Evolutionary conservation across 2,113 vertebrate species (phyloP), one percentile per base, ranked within the genome.

Genomic region (Urocolius indicus): DNA sequence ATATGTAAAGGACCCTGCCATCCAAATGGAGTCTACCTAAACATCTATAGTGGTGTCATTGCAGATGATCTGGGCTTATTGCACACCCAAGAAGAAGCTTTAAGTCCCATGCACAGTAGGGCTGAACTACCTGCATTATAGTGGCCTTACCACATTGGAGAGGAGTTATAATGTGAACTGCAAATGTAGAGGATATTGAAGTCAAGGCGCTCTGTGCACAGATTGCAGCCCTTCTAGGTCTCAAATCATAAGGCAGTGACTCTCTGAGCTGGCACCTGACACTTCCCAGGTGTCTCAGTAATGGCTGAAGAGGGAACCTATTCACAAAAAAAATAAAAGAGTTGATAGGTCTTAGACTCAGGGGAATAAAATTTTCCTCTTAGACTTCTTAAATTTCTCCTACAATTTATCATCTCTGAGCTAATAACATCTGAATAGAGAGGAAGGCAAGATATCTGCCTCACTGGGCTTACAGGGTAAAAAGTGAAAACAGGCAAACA

Each of bases 301-400:
- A 30, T 18, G 38, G 51, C 0, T 49, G 20, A 38, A 88, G 22
- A 57, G 5, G 10, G 3, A 3, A 46, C 6, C 5, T 80, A 9
- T 13, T 30, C 27, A 57, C 36, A 73, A 32, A 63, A 62, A 52
- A 48, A 5, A 11, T 11, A 46, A 41, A 41, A 41, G 18, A 66
- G 7, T 4, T 66, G 20, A 14, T 11, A 57, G 34, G 43, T 12
- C 4, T 20, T 61, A 75, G 27, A 48, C 52, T 72, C 18, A 67
- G 21, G 54, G 23, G 9, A 79, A 75, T 27, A 51, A 58, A 20
- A 2, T 22, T 36, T 54, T 71, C 59, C 20, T 45, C 29, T 88
- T n/a, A 22, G 22, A n/a, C 3, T 36, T 36, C 3, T 23, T 51
- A 79, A 83, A 76, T 63, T 1, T 46, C 32, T 11, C 20, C 63